Evolutionary conservation across 37 sponge, comb jelly and placozoan genomes (phyloP).

Genomic region (Ephydatia muelleri): DNA sequence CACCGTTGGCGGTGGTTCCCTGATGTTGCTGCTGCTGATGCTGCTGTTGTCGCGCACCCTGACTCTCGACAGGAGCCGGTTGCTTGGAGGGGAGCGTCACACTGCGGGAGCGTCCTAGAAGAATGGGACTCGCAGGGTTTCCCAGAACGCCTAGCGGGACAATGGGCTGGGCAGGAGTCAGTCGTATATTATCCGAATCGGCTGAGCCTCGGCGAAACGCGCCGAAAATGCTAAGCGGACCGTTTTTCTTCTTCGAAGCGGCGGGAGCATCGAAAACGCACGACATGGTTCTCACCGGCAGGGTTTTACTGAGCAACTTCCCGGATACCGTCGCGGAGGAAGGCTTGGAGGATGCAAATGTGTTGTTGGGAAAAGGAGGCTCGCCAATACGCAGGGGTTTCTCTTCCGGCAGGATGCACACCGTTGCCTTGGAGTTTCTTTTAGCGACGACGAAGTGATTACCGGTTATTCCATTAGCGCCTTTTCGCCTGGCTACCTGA

Average conservation of each 20-base stretch:
- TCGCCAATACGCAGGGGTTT: background rate
- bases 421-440: background rate
- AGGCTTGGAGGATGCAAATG: background rate
- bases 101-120: background rate
- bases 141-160: background rate
- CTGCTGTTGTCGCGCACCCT: conserved; percentile 11
- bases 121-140: conserved; percentile 19
- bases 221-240: conserved; percentile 8
- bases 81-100: conserved; percentile 8
- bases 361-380: background rate
- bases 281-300: background rate
- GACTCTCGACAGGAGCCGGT: background rate
- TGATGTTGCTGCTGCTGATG: background rate
- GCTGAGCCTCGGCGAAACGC: background rate
- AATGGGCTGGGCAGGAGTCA: background rate
- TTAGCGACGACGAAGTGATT: background rate
- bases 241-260: conserved; percentile 7
- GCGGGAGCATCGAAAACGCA: background rate
- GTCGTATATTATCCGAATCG: too few relatives aligned
- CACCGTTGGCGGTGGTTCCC: background rate
- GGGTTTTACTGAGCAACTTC: background rate
- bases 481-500: background rate
- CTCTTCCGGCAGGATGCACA: background rate
- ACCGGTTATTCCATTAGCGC: background rate
- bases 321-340: background rate